phyloP scores from a whole-genome alignment of 35 echinoderm and acorn worm species.

The Ophiothrix spiculata region DNA sequence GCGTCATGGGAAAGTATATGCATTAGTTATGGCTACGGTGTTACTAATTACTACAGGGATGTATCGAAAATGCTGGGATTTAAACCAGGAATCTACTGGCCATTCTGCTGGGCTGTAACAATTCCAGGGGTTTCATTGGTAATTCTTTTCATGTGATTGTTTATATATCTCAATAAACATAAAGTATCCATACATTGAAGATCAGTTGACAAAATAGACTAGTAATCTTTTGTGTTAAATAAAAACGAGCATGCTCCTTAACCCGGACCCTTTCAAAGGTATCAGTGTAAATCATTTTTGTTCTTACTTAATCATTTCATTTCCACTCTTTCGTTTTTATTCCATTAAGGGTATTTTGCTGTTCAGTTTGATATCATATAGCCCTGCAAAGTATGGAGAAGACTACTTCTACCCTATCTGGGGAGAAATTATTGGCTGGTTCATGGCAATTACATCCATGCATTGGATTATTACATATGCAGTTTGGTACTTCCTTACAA shows the following conservation, averaged over 20 bases:
- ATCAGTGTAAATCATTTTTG: too few species aligned
- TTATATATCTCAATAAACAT: too few species aligned
- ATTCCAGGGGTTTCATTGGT: slow-evolving; percentile 62
- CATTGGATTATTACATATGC: slow-evolving; percentile 83
- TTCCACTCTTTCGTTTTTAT: too few species aligned
- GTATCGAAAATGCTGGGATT: slow-evolving; percentile 72
- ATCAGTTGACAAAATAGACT: too few species aligned
- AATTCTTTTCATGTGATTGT: slow-evolving; percentile 37
- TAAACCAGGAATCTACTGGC: slow-evolving; percentile 79
- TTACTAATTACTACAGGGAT: slow-evolving; percentile 68
- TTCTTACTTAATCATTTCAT: too few species aligned
- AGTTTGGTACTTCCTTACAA: slow-evolving; percentile 69
- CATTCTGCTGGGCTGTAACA: slow-evolving; percentile 70
- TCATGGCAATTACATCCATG: slow-evolving; percentile 85
- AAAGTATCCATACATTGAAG: too few species aligned
- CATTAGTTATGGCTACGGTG: slow-evolving; percentile 79
- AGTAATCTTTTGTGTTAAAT: too few species aligned
- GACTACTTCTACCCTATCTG: slow-evolving; percentile 80
- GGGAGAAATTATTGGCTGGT: slow-evolving; percentile 91
- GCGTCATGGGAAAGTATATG: slow-evolving; percentile 81
- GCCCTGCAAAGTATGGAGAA: slow-evolving; percentile 66
- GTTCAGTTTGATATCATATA: slow-evolving; percentile 79
- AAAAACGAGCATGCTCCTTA: too few species aligned
- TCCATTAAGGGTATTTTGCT: slow-evolving; percentile 77
- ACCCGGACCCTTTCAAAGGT: too few species aligned